phyloP scores from a whole-genome alignment of 2,888 invertebrate genomes.

The Lochmaea capreae region DNA sequence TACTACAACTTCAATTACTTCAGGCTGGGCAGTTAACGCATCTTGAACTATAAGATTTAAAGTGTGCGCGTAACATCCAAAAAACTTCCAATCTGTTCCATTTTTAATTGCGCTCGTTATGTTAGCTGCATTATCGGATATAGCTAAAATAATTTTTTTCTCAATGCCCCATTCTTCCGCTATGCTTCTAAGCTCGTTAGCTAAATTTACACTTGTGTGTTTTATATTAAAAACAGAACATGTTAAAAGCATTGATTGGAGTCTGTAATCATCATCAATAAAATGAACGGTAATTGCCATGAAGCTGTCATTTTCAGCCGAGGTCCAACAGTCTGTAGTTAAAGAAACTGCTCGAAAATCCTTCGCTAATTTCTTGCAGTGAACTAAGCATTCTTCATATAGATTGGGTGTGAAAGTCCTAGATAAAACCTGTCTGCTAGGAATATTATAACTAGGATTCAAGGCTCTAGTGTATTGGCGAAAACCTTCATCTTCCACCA shows the following conservation, averaged over 20 bases:
- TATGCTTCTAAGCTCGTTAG: neutral
- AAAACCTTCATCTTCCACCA: neutral
- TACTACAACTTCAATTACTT: neutral
- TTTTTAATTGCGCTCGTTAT: conserved; percentile 31
- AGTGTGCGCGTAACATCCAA: neutral
- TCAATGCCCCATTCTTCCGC: neutral
- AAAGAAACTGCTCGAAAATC: neutral
- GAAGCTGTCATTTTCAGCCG: neutral
- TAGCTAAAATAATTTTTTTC: neutral
- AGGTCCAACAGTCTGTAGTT: neutral
- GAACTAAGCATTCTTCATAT: neutral
- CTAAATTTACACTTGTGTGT: neutral
- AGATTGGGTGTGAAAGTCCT: neutral
- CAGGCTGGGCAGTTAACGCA: conserved; percentile 16
- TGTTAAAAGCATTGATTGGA: neutral
- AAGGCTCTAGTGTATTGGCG: neutral
- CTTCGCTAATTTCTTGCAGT: neutral
- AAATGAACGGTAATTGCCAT: neutral
- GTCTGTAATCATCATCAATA: neutral
- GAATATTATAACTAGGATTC: neutral
- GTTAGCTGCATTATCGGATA: neutral
- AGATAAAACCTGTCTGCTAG: neutral
- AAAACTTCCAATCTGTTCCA: neutral
- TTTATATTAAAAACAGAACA: neutral
- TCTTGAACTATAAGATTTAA: conserved; percentile 36